Evolutionary conservation across 1,140 invertebrate species (phyloP).

Genomic region (Drosophila bocqueti): DNA sequence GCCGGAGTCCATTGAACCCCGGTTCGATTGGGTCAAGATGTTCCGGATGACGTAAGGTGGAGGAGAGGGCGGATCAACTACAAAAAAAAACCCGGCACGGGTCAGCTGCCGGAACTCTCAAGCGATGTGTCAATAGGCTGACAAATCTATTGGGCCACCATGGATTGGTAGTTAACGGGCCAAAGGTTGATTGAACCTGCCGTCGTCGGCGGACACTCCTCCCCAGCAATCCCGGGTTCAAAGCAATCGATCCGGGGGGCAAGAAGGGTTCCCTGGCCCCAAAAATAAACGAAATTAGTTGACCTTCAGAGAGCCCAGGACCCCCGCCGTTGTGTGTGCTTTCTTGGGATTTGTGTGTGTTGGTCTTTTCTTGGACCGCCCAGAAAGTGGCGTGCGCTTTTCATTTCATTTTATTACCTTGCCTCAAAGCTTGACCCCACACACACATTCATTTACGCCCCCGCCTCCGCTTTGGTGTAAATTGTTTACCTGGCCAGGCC

Average conservation of each 20-base stretch:
- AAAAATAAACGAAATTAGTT: conserved; percentile 75
- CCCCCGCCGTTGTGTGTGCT: conserved; percentile 6
- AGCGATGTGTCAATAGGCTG: conserved; percentile 54
- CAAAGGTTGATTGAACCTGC: conserved; percentile 76
- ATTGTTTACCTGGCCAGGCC: conserved; percentile 62
- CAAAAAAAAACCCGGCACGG: not conserved
- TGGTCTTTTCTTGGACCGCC: conserved; percentile 48
- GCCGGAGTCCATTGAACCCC: conserved; percentile 71
- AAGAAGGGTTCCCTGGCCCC: conserved; percentile 13
- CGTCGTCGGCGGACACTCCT: not conserved
- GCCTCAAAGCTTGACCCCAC: conserved; percentile 53
- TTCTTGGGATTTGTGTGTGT: conserved; percentile 57
- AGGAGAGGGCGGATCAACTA: conserved; percentile 3
- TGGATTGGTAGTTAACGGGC: conserved; percentile 31
- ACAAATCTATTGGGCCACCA: conserved; percentile 61
- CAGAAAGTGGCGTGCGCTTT: conserved; percentile 66
- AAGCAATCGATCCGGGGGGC: conserved; percentile 59
- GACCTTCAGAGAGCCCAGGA: conserved; percentile 64
- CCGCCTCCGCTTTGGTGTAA: conserved; percentile 26
- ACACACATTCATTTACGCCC: conserved; percentile 9
- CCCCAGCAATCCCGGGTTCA: conserved; percentile 35
- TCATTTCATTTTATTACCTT: conserved; percentile 74
- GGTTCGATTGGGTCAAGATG: conserved; percentile 57
- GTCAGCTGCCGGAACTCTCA: conserved; percentile 67
- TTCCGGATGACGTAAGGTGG: conserved; percentile 54